Base-by-base conservation (phyloP, 1,140 invertebrate genomes). In the Zaprionus vittiger region DNA sequence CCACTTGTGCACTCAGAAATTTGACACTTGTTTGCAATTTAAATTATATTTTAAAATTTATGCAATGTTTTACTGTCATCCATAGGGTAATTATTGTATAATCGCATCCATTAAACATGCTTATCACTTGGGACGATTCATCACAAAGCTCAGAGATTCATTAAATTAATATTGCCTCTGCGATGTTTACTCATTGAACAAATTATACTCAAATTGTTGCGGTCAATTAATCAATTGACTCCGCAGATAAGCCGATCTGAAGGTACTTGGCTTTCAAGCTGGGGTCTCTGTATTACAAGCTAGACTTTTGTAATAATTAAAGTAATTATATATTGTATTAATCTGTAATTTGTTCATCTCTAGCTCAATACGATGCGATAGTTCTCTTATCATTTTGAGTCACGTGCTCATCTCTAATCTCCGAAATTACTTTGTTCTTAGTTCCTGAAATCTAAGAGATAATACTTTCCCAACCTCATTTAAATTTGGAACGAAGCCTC, bases 161-260 rank as follows among this genome's bases (percentile, higher is more conserved):
- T 37, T 17, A 11, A 62, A 26, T 44, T 52, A 26, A 28, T 52
- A 14, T 9, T 41, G 38, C 17, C n/a, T 9, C 2, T 17, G 22
- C 44, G 28, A 20, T 34, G 11, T 69, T 69, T 38, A 57, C 61
- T 56, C 34, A 65, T 22, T 67, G 26, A 28, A 67, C 38, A 34
- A n/a, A n/a, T 41, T 28, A 37, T 49, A 31, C 5, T 34, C 41
- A 57, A 63, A 49, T 15, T 47, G 57, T 89, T 80, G 70, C 56
- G 12, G 24, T 49, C 57, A 84, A 84, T 87, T 73, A 89, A 87
- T 87, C 77, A 86, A 69, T 60, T 87, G 61, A 52, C 77, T 57
- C 66, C 55, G 24, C 22, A 56, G 83, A 86, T 86, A 87, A 78
- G n/a, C 15, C 41, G 65, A 52, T 12, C 31, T 2, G 28, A 56